Conservation (phyloP, 2,888 invertebrate species). For the Synanthedon formicaeformis region DNA sequence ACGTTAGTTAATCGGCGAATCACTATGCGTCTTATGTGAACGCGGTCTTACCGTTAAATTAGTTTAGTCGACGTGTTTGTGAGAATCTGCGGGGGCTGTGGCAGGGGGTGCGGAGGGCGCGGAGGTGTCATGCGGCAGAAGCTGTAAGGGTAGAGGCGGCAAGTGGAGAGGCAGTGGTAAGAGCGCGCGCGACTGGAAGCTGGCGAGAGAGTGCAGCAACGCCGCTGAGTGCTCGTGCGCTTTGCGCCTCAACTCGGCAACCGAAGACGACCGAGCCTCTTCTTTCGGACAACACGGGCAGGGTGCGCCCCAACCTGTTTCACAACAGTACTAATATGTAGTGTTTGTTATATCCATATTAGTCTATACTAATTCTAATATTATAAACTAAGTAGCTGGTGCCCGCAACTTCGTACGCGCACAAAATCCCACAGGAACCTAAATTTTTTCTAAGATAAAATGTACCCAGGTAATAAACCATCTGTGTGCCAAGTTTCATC, state of each 20-base stretch:
- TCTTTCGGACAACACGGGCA: slow-evolving; percentile 84
- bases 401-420: too few relatives aligned
- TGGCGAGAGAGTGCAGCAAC: slow-evolving; percentile 79
- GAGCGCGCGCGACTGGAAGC: slow-evolving; percentile 72
- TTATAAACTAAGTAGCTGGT: too few relatives aligned
- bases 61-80: slow-evolving; percentile 45
- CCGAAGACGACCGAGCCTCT: slow-evolving; percentile 86
- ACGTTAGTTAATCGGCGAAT: too few relatives aligned
- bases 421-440: too few relatives aligned
- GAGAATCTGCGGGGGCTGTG: slow-evolving; percentile 18
- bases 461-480: too few relatives aligned
- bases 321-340: too few relatives aligned
- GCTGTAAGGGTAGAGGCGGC: slow-evolving; percentile 40
- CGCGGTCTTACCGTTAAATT: slow-evolving; percentile 16
- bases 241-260: slow-evolving; percentile 91
- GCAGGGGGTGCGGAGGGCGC: slow-evolving; percentile 8
- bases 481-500: too few relatives aligned
- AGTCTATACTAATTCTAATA: too few relatives aligned
- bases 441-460: too few relatives aligned
- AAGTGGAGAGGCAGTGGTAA: slow-evolving; percentile 49
- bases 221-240: slow-evolving; percentile 97
- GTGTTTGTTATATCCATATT: too few relatives aligned
- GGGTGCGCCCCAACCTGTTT: slow-evolving; percentile 78
- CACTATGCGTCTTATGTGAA: too few relatives aligned
- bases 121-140: slow-evolving; percentile 26